Evolutionary conservation across 2,888 invertebrate genomes (phyloP).

Genomic region (Philonicus albiceps): DNA sequence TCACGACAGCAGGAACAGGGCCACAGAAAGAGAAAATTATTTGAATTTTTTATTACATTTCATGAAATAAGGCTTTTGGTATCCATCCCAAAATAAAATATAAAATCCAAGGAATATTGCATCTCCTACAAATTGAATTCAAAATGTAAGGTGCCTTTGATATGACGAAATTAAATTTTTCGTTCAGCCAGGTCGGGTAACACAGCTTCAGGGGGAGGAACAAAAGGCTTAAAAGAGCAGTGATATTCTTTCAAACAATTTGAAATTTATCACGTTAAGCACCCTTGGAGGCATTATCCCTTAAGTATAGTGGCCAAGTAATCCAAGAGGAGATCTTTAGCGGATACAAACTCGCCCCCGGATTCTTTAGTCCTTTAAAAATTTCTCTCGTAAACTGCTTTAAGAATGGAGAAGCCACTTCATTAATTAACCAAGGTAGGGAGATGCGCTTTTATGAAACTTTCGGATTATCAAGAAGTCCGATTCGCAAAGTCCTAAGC

Average conservation of each 20-base stretch:
- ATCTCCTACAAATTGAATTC: constrained; percentile 2
- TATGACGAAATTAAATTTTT: not conserved
- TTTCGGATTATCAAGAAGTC: not conserved
- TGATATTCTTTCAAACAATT: not conserved
- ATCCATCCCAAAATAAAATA: not conserved
- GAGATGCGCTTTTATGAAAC: not conserved
- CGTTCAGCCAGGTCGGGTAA: not conserved
- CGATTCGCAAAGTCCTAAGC: not conserved
- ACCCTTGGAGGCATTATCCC: not conserved
- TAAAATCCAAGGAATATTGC: not conserved
- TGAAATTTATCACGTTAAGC: not conserved
- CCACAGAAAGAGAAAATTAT: not conserved
- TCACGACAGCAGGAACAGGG: not conserved
- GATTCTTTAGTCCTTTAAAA: not conserved
- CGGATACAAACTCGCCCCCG: not conserved
- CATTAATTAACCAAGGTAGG: not conserved
- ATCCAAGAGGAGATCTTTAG: not conserved
- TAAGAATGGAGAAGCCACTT: not conserved
- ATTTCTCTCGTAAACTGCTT: not conserved
- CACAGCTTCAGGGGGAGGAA: too few species aligned
- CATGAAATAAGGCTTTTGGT: not conserved
- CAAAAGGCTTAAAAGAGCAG: not conserved
- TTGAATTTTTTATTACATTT: constrained; percentile 9
- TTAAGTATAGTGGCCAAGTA: not conserved
- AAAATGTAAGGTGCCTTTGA: constrained; percentile 10